phyloP scores from a whole-genome alignment of 1,140 invertebrate species.

The Drosophila grimshawi region DNA sequence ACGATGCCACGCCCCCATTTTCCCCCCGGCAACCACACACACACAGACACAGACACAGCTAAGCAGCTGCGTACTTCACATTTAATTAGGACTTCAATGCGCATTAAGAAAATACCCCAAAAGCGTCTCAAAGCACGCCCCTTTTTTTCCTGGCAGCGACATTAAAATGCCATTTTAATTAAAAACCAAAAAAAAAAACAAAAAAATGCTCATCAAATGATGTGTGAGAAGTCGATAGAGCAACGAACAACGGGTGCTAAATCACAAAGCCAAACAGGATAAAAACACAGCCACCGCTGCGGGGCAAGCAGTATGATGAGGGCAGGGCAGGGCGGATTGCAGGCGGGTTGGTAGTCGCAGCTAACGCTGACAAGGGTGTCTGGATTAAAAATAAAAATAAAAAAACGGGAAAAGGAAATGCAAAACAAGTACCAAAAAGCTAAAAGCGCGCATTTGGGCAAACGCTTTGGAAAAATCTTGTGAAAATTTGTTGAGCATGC shows the following conservation, averaged over 20 bases:
- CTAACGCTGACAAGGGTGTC: slow-evolving; percentile 54
- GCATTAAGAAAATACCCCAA: slow-evolving; percentile 72
- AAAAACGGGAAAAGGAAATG: slow-evolving; percentile 30
- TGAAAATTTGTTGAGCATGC: slow-evolving; percentile 82
- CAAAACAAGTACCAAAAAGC: slow-evolving; percentile 39
- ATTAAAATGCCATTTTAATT: slow-evolving; percentile 79
- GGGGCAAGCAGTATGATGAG: neutral
- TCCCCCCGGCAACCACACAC: neutral
- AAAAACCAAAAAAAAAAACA: slow-evolving; percentile 21
- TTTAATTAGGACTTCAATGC: slow-evolving; percentile 77
- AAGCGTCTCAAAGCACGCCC: slow-evolving; percentile 66
- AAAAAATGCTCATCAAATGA: slow-evolving; percentile 62
- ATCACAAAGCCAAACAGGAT: slow-evolving; percentile 76
- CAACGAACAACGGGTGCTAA: slow-evolving; percentile 60
- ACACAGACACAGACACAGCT: slow-evolving; percentile 43
- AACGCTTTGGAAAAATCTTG: slow-evolving; percentile 72
- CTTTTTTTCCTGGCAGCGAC: slow-evolving; percentile 35
- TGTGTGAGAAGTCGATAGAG: slow-evolving; percentile 81
- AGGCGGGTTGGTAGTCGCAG: neutral
- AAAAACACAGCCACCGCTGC: neutral
- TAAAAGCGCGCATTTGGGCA: slow-evolving; percentile 49
- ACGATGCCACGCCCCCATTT: slow-evolving; percentile 46
- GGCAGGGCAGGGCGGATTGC: neutral
- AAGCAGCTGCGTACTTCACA: slow-evolving; percentile 57
- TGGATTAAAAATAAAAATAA: slow-evolving; percentile 25